Conservation (phyloP, 1,140 invertebrate genomes). For the Drosophila mauritiana region DNA sequence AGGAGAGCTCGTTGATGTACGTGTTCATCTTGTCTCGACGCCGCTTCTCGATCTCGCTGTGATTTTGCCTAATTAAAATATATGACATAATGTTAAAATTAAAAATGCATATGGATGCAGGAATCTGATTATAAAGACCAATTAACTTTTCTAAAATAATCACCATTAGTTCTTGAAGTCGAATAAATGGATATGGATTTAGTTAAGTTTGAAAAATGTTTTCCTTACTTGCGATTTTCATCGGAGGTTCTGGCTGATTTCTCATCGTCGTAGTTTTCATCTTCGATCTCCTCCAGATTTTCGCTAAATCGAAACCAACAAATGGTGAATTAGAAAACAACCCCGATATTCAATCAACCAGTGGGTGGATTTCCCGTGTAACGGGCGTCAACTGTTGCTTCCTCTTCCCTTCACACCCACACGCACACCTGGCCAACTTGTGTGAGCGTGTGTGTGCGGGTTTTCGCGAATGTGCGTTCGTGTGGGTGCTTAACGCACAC, state of each 20-base stretch:
- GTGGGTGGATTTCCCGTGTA: slow-evolving; percentile 24
- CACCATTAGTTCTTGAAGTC: neutral
- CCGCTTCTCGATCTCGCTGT: slow-evolving; percentile 98
- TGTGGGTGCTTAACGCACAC: slow-evolving; percentile 23
- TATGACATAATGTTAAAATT: no score
- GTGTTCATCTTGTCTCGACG: slow-evolving; percentile 98
- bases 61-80: slow-evolving; percentile 90
- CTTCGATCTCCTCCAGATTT: slow-evolving; percentile 86
- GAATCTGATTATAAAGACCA: no score
- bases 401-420: slow-evolving; percentile 30
- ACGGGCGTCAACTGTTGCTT: slow-evolving; percentile 69
- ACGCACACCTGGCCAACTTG: slow-evolving; percentile 26
- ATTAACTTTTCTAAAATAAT: no score
- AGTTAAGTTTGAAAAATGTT: neutral
- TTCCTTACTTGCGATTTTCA: slow-evolving; percentile 89
- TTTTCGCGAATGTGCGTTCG: slow-evolving; percentile 10
- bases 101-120: no score
- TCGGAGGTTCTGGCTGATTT: slow-evolving; percentile 88
- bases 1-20: slow-evolving; percentile 95
- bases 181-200: neutral
- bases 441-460: slow-evolving; percentile 14
- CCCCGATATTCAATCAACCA: slow-evolving; percentile 36
- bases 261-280: slow-evolving; percentile 87
- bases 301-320: slow-evolving; percentile 85
- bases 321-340: slow-evolving; percentile 26